These are phyloP conservation scores for Himalopsyche tibetana DNA, from an alignment of 2,888 invertebrate genomes.

Conservation along the genomic window DNA sequence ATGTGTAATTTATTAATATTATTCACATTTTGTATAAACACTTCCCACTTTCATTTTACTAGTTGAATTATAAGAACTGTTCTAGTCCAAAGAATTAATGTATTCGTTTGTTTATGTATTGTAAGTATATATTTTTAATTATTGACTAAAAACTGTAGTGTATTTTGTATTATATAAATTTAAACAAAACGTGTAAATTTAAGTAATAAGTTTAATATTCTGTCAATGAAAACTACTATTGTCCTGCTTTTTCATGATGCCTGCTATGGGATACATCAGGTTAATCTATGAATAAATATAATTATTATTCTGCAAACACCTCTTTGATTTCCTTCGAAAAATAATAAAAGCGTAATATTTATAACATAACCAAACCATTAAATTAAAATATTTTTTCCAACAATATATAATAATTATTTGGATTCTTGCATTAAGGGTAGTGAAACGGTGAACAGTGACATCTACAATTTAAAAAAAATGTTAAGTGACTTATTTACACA, in stretches of 20 bases:
- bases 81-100: slow-evolving; percentile 65
- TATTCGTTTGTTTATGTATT: slow-evolving; percentile 62
- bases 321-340: slow-evolving; percentile 13
- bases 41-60: slow-evolving; percentile 50
- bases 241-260: slow-evolving; percentile 20
- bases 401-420: too few relatives aligned
- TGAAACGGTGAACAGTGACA: too few relatives aligned
- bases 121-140: slow-evolving; percentile 44
- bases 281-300: slow-evolving; percentile 61
- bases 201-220: slow-evolving; percentile 54
- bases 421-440: too few relatives aligned
- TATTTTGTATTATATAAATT: slow-evolving; percentile 59
- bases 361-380: too few relatives aligned
- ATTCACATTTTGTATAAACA: slow-evolving; percentile 52
- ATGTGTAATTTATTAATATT: slow-evolving; percentile 51
- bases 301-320: slow-evolving; percentile 57
- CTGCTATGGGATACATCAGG: slow-evolving; percentile 49
- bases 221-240: slow-evolving; percentile 54
- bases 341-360: too few relatives aligned
- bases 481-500: too few relatives aligned
- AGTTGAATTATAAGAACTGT: slow-evolving; percentile 59
- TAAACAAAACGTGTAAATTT: slow-evolving; percentile 54
- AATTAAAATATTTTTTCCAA: too few relatives aligned
- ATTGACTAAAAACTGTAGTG: slow-evolving; percentile 23
- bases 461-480: too few relatives aligned